phyloP scores from a whole-genome alignment of 1,140 invertebrate species.

The Nixonia krombeini region DNA sequence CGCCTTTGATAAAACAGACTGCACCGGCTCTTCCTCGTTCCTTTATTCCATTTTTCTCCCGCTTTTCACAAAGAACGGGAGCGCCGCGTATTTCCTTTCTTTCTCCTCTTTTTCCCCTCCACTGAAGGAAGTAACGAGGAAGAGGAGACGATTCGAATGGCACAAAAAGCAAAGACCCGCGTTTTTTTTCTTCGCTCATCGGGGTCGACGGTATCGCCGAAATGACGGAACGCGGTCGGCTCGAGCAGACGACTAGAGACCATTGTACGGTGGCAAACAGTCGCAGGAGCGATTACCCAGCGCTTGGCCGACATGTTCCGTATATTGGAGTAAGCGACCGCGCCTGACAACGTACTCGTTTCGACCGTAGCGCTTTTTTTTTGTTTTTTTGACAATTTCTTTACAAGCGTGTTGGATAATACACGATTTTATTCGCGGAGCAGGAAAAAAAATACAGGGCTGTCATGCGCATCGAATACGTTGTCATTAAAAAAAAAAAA shows the following conservation, averaged over 20 bases:
- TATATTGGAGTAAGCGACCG: too few relatives aligned
- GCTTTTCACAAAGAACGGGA: conserved; percentile 15
- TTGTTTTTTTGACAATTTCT: too few relatives aligned
- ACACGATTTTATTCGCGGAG: too few relatives aligned
- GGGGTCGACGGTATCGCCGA: conserved; percentile 13
- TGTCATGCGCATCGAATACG: too few relatives aligned
- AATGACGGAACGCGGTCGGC: not conserved
- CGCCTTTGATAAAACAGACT: conserved; percentile 44
- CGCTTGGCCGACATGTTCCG: too few relatives aligned
- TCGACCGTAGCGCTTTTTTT: too few relatives aligned
- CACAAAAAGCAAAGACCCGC: conserved; percentile 22
- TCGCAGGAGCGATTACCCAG: too few relatives aligned
- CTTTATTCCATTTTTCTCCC: conserved; percentile 23
- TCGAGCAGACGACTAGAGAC: conserved; percentile 22
- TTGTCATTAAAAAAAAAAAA: too few relatives aligned
- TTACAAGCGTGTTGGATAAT: too few relatives aligned
- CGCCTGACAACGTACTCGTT: too few relatives aligned
- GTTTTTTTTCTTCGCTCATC: conserved; percentile 19
- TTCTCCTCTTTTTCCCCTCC: conserved; percentile 5
- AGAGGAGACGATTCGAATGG: conserved; percentile 14
- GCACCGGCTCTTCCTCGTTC: conserved; percentile 17
- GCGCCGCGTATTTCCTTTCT: conserved; percentile 10
- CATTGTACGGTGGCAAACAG: too few relatives aligned
- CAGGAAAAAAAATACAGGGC: too few relatives aligned
- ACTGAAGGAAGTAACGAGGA: conserved; percentile 12